These are phyloP conservation scores for Scaptomyza pallida DNA, from an alignment of 1,140 invertebrate species.

Conservation along the genomic window DNA sequence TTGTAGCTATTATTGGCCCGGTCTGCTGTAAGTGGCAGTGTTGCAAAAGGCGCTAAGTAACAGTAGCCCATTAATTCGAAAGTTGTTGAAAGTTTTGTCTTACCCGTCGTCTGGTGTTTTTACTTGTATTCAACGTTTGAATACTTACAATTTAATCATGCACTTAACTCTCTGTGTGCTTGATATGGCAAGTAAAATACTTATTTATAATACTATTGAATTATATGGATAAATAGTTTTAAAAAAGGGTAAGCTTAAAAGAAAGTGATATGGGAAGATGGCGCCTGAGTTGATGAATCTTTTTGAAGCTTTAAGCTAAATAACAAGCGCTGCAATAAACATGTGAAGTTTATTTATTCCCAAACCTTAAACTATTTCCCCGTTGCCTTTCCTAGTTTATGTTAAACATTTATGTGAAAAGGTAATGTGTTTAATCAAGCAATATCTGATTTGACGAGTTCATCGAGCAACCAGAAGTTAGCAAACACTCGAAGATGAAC, in stretches of 20 bases:
- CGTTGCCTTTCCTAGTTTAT: no score
- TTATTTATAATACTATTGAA: no score
- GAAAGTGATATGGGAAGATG: no score
- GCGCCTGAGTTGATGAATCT: no score
- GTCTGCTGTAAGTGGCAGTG: conserved; percentile 41
- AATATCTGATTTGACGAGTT: conserved; percentile 38
- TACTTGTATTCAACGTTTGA: not conserved
- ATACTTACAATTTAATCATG: not conserved
- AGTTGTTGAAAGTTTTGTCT: conserved; percentile 23
- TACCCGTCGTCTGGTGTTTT: not conserved
- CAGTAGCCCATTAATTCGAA: conserved; percentile 51
- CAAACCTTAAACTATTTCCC: no score
- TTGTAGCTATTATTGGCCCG: conserved; percentile 27
- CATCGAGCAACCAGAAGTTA: conserved; percentile 18
- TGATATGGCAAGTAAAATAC: not conserved
- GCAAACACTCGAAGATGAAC: conserved; percentile 18
- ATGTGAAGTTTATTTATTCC: no score
- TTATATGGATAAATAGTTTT: no score
- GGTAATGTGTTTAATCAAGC: conserved; percentile 30
- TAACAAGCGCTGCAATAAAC: no score
- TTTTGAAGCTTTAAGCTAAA: no score
- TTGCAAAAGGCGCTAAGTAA: conserved; percentile 62
- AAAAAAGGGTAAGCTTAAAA: no score
- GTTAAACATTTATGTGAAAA: conserved; percentile 4
- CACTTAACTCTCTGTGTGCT: not conserved